Evolutionary conservation across 2,113 vertebrate genomes (phyloP).

Genomic region (Xerus inauris): DNA sequence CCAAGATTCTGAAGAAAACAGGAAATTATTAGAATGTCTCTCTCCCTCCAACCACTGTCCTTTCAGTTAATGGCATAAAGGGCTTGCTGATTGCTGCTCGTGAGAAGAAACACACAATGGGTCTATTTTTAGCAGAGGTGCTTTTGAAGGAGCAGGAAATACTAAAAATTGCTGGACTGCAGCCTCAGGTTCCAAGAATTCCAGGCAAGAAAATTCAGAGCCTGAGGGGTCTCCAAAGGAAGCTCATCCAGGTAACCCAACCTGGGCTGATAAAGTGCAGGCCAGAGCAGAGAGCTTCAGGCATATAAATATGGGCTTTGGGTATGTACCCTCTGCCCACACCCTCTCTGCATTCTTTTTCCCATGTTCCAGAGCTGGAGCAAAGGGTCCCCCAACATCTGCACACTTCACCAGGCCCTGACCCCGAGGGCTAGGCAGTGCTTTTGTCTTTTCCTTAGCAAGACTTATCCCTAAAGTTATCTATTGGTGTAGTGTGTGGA

Average conservation of each 20-base stretch:
- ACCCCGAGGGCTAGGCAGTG: constrained; percentile 67
- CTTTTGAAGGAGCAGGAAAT: constrained; percentile 36
- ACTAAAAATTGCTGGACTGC: constrained; percentile 28
- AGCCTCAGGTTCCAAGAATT: constrained; percentile 14
- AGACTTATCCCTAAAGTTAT: constrained; percentile 84
- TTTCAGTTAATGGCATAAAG: constrained; percentile 45
- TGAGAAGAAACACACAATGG: constrained; percentile 49
- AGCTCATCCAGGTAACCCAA: background rate
- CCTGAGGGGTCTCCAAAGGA: background rate
- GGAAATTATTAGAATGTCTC: constrained; percentile 12
- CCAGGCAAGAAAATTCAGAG: background rate
- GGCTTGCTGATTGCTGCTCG: constrained; percentile 3
- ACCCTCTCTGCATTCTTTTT: background rate
- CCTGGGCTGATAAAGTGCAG: background rate
- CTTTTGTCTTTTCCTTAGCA: constrained; percentile 78
- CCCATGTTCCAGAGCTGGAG: background rate
- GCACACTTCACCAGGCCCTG: constrained; percentile 75
- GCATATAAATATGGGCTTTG: background rate
- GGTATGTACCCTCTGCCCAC: background rate
- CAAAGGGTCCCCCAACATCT: constrained; percentile 44
- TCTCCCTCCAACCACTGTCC: constrained; percentile 35
- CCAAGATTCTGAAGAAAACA: constrained; percentile 49
- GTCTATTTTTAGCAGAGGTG: constrained; percentile 59
- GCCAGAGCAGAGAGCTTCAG: background rate
- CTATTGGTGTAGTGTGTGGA: constrained; percentile 64